Conservation (phyloP, 1,140 invertebrate species). For the Hydropsyche tenuis region DNA sequence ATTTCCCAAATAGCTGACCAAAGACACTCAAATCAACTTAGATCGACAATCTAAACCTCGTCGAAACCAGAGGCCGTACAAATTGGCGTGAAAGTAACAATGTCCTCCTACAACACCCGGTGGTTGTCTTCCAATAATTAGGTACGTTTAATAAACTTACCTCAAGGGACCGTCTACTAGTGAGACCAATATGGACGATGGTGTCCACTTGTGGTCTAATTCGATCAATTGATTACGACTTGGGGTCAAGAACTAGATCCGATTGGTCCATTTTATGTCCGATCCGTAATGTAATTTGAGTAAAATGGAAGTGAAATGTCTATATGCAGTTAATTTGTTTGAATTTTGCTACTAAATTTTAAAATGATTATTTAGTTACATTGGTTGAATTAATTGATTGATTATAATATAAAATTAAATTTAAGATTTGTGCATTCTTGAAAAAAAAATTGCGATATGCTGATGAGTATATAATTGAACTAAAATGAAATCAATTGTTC, state of each 20-base stretch:
- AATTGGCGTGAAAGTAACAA: no score
- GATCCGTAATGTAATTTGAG: background rate
- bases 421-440: no score
- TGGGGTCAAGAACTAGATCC: constrained; percentile 19
- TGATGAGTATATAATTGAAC: background rate
- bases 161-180: background rate
- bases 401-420: no score
- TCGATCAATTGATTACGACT: constrained; percentile 20
- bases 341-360: no score
- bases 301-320: background rate
- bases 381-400: no score
- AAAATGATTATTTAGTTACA: no score
- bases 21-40: no score
- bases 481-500: background rate
- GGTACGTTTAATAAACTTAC: constrained; percentile 23
- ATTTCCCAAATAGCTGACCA: no score
- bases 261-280: background rate
- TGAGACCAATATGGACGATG: background rate
- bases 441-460: no score
- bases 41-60: no score
- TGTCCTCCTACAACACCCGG: background rate
- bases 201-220: constrained; percentile 17
- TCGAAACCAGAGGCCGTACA: no score
- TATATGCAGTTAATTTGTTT: background rate
- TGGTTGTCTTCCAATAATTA: constrained; percentile 9